These are phyloP conservation scores for Drosophila planitibia DNA, from an alignment of 2,888 invertebrate genomes.

Conservation along the genomic window DNA sequence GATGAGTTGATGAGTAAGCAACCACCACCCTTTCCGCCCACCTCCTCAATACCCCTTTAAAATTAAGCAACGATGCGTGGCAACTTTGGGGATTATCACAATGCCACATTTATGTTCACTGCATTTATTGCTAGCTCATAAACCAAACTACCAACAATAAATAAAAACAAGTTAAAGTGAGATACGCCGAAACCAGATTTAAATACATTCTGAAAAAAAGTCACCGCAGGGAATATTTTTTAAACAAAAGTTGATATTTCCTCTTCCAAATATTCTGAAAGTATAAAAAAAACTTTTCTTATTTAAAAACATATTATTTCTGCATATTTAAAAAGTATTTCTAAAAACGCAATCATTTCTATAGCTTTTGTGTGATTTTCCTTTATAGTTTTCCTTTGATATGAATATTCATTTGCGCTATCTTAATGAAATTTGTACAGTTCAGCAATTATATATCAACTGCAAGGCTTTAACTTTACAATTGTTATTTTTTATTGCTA, in stretches of 20 bases:
- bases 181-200: neutral
- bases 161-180: neutral
- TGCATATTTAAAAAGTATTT: neutral
- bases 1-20: neutral
- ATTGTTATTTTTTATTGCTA: neutral
- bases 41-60: neutral
- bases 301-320: neutral
- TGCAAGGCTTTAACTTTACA: neutral
- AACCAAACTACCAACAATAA: neutral
- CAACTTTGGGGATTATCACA: constrained; percentile 14
- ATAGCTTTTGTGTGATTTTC: neutral
- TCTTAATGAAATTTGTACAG: neutral
- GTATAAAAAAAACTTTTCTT: neutral
- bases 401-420: neutral
- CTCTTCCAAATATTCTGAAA: neutral
- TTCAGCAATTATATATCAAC: neutral
- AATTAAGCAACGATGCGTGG: neutral
- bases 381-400: neutral
- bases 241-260: neutral
- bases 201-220: neutral
- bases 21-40: neutral
- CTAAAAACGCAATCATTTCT: neutral
- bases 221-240: neutral
- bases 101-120: constrained; percentile 10
- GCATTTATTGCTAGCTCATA: neutral